phyloP scores from a whole-genome alignment of 2,797 vertebrate species.

The Apodemus agrarius region DNA sequence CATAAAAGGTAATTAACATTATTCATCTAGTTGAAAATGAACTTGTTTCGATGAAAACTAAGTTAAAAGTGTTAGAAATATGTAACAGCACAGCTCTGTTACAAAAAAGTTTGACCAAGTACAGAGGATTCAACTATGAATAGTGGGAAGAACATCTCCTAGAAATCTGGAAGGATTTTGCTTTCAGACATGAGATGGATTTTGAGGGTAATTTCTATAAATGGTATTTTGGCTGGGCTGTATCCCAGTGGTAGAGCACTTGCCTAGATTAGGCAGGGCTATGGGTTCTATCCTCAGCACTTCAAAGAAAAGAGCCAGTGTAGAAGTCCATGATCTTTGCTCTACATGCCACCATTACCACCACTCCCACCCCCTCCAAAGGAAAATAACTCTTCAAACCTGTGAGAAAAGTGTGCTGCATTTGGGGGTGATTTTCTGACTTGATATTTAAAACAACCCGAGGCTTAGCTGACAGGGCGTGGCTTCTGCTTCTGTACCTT shows the following conservation, averaged over 20 bases:
- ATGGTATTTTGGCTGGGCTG: background rate
- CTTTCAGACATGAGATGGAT: background rate
- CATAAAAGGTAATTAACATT: constrained; percentile 57
- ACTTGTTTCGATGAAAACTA: constrained; percentile 12
- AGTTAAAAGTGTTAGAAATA: constrained; percentile 19
- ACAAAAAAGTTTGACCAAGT: background rate
- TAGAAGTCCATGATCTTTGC: background rate
- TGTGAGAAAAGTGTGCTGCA: background rate
- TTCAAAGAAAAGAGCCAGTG: background rate
- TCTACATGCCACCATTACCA: too few relatives aligned
- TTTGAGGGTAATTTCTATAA: background rate
- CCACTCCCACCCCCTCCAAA: background rate
- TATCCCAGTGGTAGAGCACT: background rate
- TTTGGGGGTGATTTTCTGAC: background rate
- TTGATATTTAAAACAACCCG: background rate
- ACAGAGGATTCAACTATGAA: background rate
- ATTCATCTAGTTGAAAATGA: constrained; percentile 37
- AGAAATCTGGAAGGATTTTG: background rate
- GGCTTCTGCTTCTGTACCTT: background rate
- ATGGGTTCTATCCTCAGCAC: background rate
- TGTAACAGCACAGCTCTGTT: background rate
- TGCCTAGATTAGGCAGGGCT: background rate
- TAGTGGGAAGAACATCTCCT: background rate
- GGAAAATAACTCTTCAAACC: background rate
- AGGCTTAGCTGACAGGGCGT: background rate